Evolutionary conservation across 2,888 invertebrate genomes (phyloP), one percentile per base, ranked within the genome.

Genomic region (Zygothrica quintamaculata): DNA sequence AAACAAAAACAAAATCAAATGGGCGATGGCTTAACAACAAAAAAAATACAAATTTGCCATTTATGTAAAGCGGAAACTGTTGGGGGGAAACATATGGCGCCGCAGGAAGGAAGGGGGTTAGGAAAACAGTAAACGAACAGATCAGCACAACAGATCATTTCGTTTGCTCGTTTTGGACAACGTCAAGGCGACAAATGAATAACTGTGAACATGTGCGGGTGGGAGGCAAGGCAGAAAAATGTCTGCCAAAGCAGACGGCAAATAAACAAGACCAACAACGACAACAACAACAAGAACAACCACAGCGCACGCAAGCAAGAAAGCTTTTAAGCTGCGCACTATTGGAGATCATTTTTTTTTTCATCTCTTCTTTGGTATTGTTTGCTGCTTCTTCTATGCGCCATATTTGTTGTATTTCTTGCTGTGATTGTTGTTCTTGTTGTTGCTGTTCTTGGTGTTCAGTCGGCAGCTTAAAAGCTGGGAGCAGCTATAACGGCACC

Each of bases 401-500:
- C 70, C 74, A 68, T 70, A 74, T 74, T 74, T 67, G 66, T 50
- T 65, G 36, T 12, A 9, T 26, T 26, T 26, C 26, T 26, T 26
- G 7, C n/a, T 29, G 7, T 29, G 2, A n/a, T 12, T 34, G 26
- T 25, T 53, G 44, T 7, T 66, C 51, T 18, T 64, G 51, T 48
- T 52, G 47, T 53, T 60, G 56, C 15, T 64, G 43, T 43, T 58
- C 7, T 34, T 58, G 58, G 22, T 48, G 5, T 37, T 57, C 37
- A 68, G 75, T 52, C 61, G 67, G 77, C 60, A 77, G 69, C 64
- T 85, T 64, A 55, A 51, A 53, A 84, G 66, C 77, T 79, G 66
- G 66, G 70, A 76, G 72, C 85, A 72, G 58, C 74, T 71, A 67
- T 82, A 82, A 87, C 88, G 88, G 80, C 71, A 75, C 65, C 59